Evolutionary conservation across 2,888 invertebrate genomes (phyloP).

Genomic region (Trachelus tabidus): DNA sequence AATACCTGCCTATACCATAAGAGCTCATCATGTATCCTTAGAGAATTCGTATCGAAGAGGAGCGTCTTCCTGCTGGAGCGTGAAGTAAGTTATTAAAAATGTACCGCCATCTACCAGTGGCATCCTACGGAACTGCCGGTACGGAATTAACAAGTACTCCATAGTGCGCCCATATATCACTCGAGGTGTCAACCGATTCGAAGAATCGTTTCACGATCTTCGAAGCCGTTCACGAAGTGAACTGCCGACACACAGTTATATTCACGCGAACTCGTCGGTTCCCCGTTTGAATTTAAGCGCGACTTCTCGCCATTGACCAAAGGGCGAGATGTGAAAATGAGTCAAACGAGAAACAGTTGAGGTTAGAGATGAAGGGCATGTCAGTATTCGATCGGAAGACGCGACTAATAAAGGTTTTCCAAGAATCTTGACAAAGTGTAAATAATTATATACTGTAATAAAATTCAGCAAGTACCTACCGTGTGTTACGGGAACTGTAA

Average conservation of each 20-base stretch:
- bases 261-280: not conserved
- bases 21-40: not conserved
- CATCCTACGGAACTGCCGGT: slow-evolving; percentile 57
- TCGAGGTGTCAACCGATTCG: slow-evolving; percentile 57
- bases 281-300: not conserved
- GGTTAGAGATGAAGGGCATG: not conserved
- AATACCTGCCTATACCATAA: not conserved
- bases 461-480: not conserved
- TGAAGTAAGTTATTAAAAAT: slow-evolving; percentile 56
- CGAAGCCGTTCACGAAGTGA: slow-evolving; percentile 50
- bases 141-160: slow-evolving; percentile 61
- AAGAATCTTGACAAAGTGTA: not conserved
- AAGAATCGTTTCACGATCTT: slow-evolving; percentile 58
- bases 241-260: not conserved
- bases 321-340: not conserved
- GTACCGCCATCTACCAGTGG: slow-evolving; percentile 56
- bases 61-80: slow-evolving; percentile 32
- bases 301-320: not conserved
- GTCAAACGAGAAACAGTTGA: not conserved
- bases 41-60: not conserved
- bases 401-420: not conserved
- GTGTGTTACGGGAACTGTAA: not conserved
- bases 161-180: slow-evolving; percentile 55
- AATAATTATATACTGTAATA: not conserved
- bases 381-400: not conserved